phyloP scores from a whole-genome alignment of 2,797 vertebrate genomes.

The Malacoctenus gilli region DNA sequence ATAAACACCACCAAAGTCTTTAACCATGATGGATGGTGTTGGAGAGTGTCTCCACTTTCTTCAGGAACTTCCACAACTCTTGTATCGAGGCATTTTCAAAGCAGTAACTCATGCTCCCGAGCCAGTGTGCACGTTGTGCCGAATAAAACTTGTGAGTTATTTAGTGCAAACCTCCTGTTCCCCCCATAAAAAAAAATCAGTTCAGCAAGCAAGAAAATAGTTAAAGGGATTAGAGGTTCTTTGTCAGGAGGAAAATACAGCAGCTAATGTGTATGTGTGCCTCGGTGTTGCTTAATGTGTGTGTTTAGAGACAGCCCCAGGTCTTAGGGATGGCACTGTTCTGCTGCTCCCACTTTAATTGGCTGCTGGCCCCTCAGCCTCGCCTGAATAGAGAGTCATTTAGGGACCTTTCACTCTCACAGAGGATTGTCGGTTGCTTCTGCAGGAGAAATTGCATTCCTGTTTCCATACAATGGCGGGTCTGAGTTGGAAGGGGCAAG shows the following conservation, averaged over 20 bases:
- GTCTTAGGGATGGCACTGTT: slow-evolving; percentile 71
- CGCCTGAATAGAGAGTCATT: slow-evolving; percentile 84
- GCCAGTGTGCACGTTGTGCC: slow-evolving; percentile 35
- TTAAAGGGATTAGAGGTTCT: slow-evolving; percentile 53
- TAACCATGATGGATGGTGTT: slow-evolving; percentile 52
- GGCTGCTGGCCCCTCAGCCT: slow-evolving; percentile 79
- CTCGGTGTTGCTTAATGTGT: slow-evolving; percentile 51
- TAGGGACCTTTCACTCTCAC: slow-evolving; percentile 82
- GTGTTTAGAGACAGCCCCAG: slow-evolving; percentile 67
- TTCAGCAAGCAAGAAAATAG: slow-evolving; percentile 38
- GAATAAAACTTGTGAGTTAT: slow-evolving; percentile 47
- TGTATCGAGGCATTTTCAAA: slow-evolving; percentile 54
- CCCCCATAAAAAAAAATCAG: slow-evolving; percentile 36
- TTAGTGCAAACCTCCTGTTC: slow-evolving; percentile 32
- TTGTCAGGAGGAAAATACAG: slow-evolving; percentile 47
- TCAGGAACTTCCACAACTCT: slow-evolving; percentile 22
- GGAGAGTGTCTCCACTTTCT: slow-evolving; percentile 32
- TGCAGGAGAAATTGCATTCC: slow-evolving; percentile 85
- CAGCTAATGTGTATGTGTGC: slow-evolving; percentile 29
- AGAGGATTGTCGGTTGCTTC: slow-evolving; percentile 79
- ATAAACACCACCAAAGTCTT: slow-evolving; percentile 53
- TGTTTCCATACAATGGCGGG: slow-evolving; percentile 83
- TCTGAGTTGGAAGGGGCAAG: slow-evolving; percentile 80
- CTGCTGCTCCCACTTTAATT: slow-evolving; percentile 81
- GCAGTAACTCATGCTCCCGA: slow-evolving; percentile 36